Percentiles rank a stretch among this genome's conserved stretches.
Conservation (phyloP, 2,888 invertebrate genomes). For the Caenorhabditis becei region DNA sequence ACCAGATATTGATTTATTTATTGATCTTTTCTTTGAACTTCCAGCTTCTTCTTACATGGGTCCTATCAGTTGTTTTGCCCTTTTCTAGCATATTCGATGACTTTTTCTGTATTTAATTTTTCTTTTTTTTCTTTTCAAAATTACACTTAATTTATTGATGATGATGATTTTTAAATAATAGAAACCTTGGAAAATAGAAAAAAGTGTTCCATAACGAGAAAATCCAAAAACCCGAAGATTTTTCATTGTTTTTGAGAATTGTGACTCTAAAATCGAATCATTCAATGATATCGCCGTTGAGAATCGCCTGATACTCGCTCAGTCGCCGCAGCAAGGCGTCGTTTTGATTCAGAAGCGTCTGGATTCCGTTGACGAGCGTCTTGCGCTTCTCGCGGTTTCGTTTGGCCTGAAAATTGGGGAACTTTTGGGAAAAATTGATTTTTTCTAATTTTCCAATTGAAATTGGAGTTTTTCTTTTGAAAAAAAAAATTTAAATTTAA, state of each 20-base stretch:
- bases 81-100: slow-evolving; percentile 25
- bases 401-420: slow-evolving; percentile 58
- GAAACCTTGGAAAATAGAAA: not conserved
- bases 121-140: slow-evolving; percentile 18
- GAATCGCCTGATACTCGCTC: slow-evolving; percentile 62
- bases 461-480: too few species aligned
- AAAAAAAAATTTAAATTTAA: too few species aligned
- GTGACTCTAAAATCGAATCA: slow-evolving; percentile 8
- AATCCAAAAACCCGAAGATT: slow-evolving; percentile 18
- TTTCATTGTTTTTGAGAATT: not conserved
- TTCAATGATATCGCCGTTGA: slow-evolving; percentile 64
- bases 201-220: not conserved
- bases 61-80: slow-evolving; percentile 35
- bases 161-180: not conserved
- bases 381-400: slow-evolving; percentile 79
- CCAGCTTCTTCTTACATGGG: slow-evolving; percentile 19
- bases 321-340: slow-evolving; percentile 72
- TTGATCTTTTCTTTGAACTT: slow-evolving; percentile 20
- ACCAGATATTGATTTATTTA: slow-evolving; percentile 61
- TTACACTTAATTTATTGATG: slow-evolving; percentile 46
- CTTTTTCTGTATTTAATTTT: slow-evolving; percentile 12
- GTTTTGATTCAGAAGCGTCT: slow-evolving; percentile 75
- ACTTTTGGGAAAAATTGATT: not conserved
- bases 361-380: slow-evolving; percentile 74
- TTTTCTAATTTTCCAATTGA: too few species aligned